Conservation (phyloP, 2,888 invertebrate species). For the Dione vanillae region DNA sequence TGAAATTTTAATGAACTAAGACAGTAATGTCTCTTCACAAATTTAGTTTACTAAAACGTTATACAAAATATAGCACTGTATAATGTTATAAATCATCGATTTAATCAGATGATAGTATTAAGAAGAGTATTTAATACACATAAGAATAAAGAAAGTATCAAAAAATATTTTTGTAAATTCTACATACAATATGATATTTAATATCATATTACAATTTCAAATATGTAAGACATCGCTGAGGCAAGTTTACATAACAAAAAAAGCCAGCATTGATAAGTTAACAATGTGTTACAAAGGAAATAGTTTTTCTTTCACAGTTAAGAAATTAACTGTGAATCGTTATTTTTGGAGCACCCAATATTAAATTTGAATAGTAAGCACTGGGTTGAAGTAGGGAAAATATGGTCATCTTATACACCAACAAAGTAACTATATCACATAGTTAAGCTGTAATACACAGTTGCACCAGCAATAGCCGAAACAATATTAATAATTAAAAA, state of each 20-base stretch:
- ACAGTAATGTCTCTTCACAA: neutral
- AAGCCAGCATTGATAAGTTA: constrained; percentile 9
- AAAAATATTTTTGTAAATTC: constrained; percentile 7
- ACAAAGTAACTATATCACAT: constrained; percentile 21
- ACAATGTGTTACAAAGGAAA: constrained; percentile 8
- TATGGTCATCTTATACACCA: neutral
- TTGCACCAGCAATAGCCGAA: neutral
- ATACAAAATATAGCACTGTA: neutral
- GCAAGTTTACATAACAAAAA: constrained; percentile 5
- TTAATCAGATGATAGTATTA: constrained; percentile 6
- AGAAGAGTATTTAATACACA: neutral
- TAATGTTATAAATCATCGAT: neutral
- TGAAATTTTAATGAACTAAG: neutral
- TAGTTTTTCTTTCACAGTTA: neutral
- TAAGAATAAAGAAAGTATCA: constrained; percentile 2
- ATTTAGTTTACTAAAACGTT: neutral
- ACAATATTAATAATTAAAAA: neutral
- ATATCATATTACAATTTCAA: neutral
- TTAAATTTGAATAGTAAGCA: constrained; percentile 1
- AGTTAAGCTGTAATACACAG: constrained; percentile 3
- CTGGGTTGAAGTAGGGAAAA: constrained; percentile 5
- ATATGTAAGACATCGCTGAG: neutral
- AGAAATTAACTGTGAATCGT: neutral
- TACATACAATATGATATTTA: neutral
- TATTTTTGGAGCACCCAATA: neutral